Percentiles rank a stretch among this genome's conserved stretches.
Conservation (phyloP, 1,140 invertebrate species). For the Euura saliciscinereae region DNA sequence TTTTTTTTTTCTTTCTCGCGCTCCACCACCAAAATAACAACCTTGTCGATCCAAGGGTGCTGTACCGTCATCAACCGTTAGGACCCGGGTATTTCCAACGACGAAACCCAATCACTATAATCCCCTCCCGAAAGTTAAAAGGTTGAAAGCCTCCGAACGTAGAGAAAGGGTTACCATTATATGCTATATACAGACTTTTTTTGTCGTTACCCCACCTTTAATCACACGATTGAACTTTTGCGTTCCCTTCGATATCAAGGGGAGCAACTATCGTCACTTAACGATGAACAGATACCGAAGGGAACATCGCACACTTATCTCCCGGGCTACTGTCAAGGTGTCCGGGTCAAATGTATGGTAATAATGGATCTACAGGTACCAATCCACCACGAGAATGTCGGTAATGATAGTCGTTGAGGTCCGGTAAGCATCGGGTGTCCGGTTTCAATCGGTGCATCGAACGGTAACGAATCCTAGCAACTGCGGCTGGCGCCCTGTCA, state of each 20-base stretch:
- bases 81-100: background rate
- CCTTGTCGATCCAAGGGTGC: background rate
- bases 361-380: conserved; percentile 16
- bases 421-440: conserved; percentile 51
- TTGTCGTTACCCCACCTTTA: background rate
- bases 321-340: background rate
- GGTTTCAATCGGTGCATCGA: conserved; percentile 47
- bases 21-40: background rate
- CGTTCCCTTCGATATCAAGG: background rate
- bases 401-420: conserved; percentile 48
- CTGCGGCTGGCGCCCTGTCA: conserved; percentile 39
- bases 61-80: background rate
- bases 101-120: background rate
- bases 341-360: conserved; percentile 9
- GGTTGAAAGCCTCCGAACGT: background rate
- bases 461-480: conserved; percentile 49
- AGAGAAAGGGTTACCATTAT: background rate
- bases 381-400: conserved; percentile 22
- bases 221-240: background rate
- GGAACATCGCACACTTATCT: background rate
- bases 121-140: background rate
- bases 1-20: background rate
- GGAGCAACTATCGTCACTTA: background rate
- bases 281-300: background rate
- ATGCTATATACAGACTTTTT: background rate